Conservation (phyloP, 1,140 invertebrate species). For the Leptopilina clavipes region DNA sequence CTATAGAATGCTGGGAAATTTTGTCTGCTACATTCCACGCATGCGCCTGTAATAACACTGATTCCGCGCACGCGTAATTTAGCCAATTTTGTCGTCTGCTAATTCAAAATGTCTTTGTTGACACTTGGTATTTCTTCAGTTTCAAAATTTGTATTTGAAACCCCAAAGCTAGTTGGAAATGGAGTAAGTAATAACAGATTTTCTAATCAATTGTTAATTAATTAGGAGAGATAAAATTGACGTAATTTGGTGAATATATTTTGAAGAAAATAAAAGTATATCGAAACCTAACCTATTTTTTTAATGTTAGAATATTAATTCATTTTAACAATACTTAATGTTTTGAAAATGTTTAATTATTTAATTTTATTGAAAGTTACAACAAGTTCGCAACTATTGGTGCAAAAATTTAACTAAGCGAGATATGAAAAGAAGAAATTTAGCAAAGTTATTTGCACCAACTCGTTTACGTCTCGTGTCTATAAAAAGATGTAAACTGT, state of each 20-base stretch:
- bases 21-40: too few species aligned
- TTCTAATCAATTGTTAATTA: neutral
- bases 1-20: too few species aligned
- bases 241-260: neutral
- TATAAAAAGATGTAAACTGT: slow-evolving; percentile 86
- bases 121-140: neutral
- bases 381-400: slow-evolving; percentile 83
- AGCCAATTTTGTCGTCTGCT: neutral
- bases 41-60: too few species aligned
- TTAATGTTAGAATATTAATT: too few species aligned
- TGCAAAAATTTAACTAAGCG: slow-evolving; percentile 73
- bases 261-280: neutral
- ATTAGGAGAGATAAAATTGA: neutral
- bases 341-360: too few species aligned
- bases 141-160: neutral
- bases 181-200: neutral
- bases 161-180: neutral
- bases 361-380: slow-evolving; percentile 67
- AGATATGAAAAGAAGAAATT: slow-evolving; percentile 86
- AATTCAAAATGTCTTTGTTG: neutral
- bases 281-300: neutral
- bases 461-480: slow-evolving; percentile 84
- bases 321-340: too few species aligned
- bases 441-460: slow-evolving; percentile 82
- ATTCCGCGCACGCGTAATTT: neutral